Conservation (phyloP, 2,888 invertebrate genomes). For the Stramonita haemastoma region DNA sequence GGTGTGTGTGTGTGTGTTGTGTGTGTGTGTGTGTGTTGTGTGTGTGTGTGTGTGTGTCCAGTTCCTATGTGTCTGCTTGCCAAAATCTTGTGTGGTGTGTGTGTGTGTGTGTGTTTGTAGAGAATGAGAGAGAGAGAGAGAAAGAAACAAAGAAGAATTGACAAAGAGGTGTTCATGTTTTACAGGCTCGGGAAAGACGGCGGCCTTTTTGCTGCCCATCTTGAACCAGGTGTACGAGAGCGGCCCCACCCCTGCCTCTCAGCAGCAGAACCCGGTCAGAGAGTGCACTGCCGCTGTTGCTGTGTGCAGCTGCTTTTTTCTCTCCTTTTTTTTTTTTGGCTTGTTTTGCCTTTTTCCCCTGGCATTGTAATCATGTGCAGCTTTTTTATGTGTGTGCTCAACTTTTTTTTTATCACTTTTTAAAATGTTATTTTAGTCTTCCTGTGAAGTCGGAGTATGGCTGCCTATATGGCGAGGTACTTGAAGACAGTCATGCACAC, state of each 20-base stretch:
- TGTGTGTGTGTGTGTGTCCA: not conserved
- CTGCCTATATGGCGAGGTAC: no score
- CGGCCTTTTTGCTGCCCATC: slow-evolving; percentile 98
- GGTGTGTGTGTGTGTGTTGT: no score
- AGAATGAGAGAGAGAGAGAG: no score
- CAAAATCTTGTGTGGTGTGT: not conserved
- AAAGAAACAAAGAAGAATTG: not conserved
- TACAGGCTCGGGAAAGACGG: slow-evolving; percentile 80
- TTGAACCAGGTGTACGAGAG: slow-evolving; percentile 97
- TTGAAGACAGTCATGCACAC: no score
- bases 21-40: no score
- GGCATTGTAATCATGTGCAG: not conserved
- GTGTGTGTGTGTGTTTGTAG: not conserved
- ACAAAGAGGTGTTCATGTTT: not conserved
- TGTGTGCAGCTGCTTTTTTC: no score
- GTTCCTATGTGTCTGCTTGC: no score
- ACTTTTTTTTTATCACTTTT: no score
- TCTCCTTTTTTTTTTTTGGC: not conserved
- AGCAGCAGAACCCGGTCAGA: not conserved
- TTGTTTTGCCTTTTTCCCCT: not conserved
- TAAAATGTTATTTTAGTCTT: no score
- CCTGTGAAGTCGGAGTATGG: no score
- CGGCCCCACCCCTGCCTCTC: slow-evolving; percentile 81
- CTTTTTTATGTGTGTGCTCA: no score
- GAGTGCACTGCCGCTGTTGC: not conserved